phyloP scores from a whole-genome alignment of 2,113 vertebrate species.

The Periophthalmus modestus region DNA sequence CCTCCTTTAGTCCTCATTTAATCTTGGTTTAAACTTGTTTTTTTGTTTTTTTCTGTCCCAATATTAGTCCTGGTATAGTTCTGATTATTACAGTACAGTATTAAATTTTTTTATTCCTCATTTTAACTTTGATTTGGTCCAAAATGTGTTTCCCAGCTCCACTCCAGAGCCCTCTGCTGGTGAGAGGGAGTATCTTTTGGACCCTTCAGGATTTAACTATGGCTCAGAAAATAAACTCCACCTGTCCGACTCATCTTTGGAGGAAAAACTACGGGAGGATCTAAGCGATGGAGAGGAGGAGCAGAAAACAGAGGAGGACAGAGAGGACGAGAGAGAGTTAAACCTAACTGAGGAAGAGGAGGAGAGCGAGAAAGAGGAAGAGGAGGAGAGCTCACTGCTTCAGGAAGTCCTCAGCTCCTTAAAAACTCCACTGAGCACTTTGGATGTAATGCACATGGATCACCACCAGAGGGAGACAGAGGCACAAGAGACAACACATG shows the following conservation, averaged over 20 bases:
- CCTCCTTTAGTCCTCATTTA: too few species aligned
- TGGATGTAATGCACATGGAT: conserved; percentile 12
- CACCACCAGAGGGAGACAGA: conserved; percentile 28
- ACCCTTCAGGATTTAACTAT: conserved; percentile 7
- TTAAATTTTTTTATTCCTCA: too few species aligned
- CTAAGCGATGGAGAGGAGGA: conserved; percentile 20
- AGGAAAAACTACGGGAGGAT: conserved; percentile 26
- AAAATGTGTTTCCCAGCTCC: conserved; percentile 8
- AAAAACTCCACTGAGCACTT: conserved; percentile 61
- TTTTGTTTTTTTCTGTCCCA: too few species aligned
- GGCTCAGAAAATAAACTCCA: conserved; percentile 9
- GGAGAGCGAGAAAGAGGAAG: not conserved
- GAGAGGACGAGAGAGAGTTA: conserved; percentile 10
- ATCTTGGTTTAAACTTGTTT: too few species aligned
- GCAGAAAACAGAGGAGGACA: conserved; percentile 5
- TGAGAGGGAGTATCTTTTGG: conserved; percentile 39
- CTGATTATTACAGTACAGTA: too few species aligned
- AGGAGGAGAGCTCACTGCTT: conserved; percentile 69
- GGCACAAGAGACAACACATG: conserved; percentile 6
- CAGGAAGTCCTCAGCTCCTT: conserved; percentile 77
- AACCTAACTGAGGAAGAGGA: too few species aligned
- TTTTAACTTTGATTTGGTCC: conserved; percentile 4
- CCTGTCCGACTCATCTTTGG: conserved; percentile 6
- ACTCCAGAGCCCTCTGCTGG: conserved; percentile 59
- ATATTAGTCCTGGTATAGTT: too few species aligned